These are phyloP conservation scores for Tapirus indicus DNA, from an alignment of 2,797 vertebrate genomes.

Conservation along the genomic window DNA sequence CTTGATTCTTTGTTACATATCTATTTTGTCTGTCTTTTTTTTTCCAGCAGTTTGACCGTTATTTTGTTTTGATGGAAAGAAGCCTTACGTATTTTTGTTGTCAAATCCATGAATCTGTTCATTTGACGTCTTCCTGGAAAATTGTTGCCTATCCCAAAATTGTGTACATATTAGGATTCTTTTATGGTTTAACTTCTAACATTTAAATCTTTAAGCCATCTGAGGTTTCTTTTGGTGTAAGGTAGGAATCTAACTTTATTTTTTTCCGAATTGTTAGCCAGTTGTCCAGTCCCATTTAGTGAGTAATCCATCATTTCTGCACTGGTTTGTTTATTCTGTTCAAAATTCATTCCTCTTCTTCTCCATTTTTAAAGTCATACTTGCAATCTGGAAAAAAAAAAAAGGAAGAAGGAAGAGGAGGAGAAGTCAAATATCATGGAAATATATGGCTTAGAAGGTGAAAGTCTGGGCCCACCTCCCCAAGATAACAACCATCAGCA, in stretches of 20 bases:
- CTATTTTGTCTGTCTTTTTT: background rate
- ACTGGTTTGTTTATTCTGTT: conserved; percentile 48
- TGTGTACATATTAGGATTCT: background rate
- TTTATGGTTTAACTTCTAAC: conserved; percentile 49
- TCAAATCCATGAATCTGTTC: conserved; percentile 7
- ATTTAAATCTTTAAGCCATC: conserved; percentile 62
- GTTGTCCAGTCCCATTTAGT: conserved; percentile 52
- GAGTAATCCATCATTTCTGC: conserved; percentile 68
- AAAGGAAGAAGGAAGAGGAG: background rate
- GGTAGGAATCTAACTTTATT: conserved; percentile 71
- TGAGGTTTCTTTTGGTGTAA: conserved; percentile 70
- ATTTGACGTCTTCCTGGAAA: background rate
- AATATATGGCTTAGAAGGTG: background rate
- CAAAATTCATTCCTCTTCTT: conserved; percentile 45
- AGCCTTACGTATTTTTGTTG: background rate
- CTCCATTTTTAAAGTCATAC: conserved; percentile 46
- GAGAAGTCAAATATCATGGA: background rate
- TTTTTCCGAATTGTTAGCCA: conserved; percentile 75
- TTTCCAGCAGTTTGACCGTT: background rate
- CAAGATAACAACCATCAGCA: background rate
- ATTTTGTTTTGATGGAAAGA: conserved; percentile 16
- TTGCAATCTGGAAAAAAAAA: background rate
- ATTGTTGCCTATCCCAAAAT: conserved; percentile 2
- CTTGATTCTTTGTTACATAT: background rate
- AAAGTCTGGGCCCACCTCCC: background rate